These are phyloP conservation scores for Oscheius sp. DNA, from an alignment of 2,888 invertebrate species.

Conservation along the genomic window DNA sequence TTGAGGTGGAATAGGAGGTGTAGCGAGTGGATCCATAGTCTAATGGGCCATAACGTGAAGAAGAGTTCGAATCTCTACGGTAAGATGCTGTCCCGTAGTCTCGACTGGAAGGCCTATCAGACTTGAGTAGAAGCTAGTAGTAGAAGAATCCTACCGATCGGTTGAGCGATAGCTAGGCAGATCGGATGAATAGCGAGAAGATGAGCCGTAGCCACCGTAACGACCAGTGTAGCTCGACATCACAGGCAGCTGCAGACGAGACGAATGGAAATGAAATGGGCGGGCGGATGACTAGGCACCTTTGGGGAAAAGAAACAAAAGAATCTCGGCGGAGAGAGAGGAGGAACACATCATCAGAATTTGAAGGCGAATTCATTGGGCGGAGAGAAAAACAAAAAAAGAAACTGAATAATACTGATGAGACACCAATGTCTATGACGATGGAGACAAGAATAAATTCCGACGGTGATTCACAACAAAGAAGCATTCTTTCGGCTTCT, in stretches of 20 bases:
- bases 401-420: no score
- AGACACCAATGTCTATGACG: no score
- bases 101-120: background rate
- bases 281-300: background rate
- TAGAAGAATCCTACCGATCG: background rate
- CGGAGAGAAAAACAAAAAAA: no score
- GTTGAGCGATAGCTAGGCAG: background rate
- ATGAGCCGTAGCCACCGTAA: slow-evolving; percentile 3
- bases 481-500: no score
- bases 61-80: background rate
- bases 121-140: background rate
- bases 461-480: no score
- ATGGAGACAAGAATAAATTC: no score
- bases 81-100: slow-evolving; percentile 12
- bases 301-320: no score
- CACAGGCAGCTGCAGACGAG: background rate
- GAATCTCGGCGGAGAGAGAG: no score
- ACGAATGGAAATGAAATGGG: background rate
- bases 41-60: slow-evolving; percentile 5
- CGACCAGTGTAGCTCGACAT: slow-evolving; percentile 21
- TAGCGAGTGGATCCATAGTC: slow-evolving; percentile 10
- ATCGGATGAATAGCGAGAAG: background rate
- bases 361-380: no score
- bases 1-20: background rate
- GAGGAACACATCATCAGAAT: no score